Evolutionary conservation across 2,888 invertebrate genomes (phyloP).

Genomic region (Calameuta pallipes): DNA sequence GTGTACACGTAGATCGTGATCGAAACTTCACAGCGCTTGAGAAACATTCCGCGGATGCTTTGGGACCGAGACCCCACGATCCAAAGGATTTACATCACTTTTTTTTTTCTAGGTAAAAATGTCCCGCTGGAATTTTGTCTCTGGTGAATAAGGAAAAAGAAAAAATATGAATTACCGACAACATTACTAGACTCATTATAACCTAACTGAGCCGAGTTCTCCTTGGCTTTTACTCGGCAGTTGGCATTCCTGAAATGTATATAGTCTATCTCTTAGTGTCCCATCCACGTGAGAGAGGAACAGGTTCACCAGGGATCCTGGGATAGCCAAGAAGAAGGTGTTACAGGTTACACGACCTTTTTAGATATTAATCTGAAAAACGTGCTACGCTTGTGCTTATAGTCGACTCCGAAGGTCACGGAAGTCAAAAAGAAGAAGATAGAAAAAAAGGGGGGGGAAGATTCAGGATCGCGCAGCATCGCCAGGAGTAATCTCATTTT

Average conservation of each 20-base stretch:
- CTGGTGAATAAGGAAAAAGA: not conserved
- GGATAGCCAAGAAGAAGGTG: not conserved
- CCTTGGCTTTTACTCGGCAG: not conserved
- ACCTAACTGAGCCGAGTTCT: not conserved
- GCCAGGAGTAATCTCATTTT: not conserved
- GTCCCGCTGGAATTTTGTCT: not conserved
- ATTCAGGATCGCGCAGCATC: not conserved
- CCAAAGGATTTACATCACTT: not conserved
- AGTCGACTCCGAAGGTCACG: not conserved
- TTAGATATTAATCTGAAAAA: not conserved
- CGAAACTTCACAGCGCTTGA: not conserved
- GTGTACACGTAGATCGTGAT: not conserved
- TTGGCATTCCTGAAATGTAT: not conserved
- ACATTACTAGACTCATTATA: not conserved
- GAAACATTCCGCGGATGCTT: not conserved
- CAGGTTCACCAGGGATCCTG: not conserved
- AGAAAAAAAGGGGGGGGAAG: not conserved
- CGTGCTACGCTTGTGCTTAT: not conserved
- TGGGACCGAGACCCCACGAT: not conserved
- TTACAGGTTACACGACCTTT: not conserved
- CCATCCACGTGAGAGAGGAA: not conserved
- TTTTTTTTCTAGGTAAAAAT: not conserved
- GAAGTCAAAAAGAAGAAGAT: not conserved
- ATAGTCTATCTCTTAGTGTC: not conserved
- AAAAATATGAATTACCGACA: not conserved